Base-by-base conservation (phyloP, 2,888 invertebrate genomes). In the Drosophila atripex region DNA sequence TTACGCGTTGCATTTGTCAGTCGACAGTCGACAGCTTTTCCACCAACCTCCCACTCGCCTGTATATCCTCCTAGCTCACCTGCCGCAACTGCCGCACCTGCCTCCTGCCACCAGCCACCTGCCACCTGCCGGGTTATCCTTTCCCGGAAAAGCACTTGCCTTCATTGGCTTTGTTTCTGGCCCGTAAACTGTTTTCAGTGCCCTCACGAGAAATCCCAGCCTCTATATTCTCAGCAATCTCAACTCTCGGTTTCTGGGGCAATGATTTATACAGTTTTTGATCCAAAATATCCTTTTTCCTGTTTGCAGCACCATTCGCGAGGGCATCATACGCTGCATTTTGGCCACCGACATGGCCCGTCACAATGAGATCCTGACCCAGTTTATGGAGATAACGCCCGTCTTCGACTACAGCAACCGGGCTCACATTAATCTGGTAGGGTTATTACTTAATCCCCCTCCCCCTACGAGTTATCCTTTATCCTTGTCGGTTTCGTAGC, bases 271-370 rank as follows among this genome's bases (percentile, higher is more conserved):
- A 9, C 9, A 28, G 28, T 28, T 28, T 9, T 3, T 28, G 3
- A 28, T 28, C 28, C 3, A 9, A 8, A 8, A 28, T 28, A 28
- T 28, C 28, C 28, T 12, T 12, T 8, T 0, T 11, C 2, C 14
- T 2, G 23, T 21, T 87, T 92, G 64, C 82, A 92, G 93, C 86
- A 93, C 93, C 79, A 94, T 95, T 35, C 93, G 96, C 63, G 96
- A 96, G 88, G 96, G 96, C 54, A 95, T 96, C 88, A 96, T 96
- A 78, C 92, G 95, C 60, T 95, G 95, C 90, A 95, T 95, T 78
- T 92, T 95, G 71, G 95, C 95, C 23, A 95, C 95, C 12, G 95
- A 95, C 88, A 95, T 95, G 95, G 95, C 95, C 5, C 93, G 95
- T 73, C 95, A 95, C 90, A 95, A 95, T 91, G 95, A 95, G 90